These are phyloP conservation scores for Peromyscus nudipes DNA, from an alignment of 2,797 vertebrate genomes.

Conservation along the genomic window DNA sequence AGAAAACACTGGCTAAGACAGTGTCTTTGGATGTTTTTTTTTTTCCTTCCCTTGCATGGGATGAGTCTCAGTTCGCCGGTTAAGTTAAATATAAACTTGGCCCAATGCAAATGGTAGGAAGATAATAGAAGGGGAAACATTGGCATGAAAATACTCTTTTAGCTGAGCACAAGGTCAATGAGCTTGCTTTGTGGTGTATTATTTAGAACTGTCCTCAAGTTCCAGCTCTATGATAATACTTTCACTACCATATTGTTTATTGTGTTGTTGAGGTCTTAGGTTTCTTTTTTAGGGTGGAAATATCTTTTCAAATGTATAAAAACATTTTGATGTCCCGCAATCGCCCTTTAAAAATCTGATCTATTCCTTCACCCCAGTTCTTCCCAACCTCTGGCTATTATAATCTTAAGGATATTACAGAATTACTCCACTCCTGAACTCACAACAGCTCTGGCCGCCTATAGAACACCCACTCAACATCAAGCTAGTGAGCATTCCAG, in stretches of 20 bases:
- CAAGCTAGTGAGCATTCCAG: not conserved
- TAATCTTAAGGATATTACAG: not conserved
- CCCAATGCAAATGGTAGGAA: not conserved
- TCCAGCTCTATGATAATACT: not conserved
- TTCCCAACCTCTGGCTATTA: not conserved
- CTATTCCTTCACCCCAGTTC: not conserved
- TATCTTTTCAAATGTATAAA: not conserved
- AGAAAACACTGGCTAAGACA: not conserved
- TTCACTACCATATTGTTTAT: too few relatives aligned
- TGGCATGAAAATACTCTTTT: not conserved
- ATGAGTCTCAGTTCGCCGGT: not conserved
- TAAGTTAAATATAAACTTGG: not conserved
- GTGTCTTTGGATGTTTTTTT: too few relatives aligned
- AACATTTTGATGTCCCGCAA: not conserved
- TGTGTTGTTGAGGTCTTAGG: not conserved
- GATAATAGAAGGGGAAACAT: not conserved
- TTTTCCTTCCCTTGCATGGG: not conserved
- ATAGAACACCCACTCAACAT: not conserved
- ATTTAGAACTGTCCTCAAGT: not conserved
- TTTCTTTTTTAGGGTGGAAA: not conserved
- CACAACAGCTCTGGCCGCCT: not conserved
- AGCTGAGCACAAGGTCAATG: too few relatives aligned
- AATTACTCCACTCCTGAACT: not conserved
- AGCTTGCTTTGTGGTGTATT: not conserved
- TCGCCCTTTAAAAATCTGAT: too few relatives aligned